These are phyloP conservation scores for Ochlodes sylvanus DNA, from an alignment of 2,888 invertebrate species.

Conservation along the genomic window DNA sequence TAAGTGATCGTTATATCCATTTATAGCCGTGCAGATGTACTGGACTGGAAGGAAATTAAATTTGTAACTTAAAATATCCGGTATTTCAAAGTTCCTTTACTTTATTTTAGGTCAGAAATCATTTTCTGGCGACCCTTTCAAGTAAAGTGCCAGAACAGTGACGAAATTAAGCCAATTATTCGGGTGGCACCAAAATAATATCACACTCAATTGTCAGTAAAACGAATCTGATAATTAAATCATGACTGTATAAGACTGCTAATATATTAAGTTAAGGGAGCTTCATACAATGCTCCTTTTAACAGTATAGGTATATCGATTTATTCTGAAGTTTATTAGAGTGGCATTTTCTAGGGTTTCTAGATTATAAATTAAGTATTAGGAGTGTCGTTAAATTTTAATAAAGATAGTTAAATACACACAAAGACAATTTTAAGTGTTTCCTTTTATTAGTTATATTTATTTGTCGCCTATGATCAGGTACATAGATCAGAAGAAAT, in stretches of 20 bases:
- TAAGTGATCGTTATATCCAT: background rate
- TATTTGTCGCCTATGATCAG: no score
- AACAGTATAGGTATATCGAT: background rate
- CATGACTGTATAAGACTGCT: background rate
- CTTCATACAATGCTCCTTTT: background rate
- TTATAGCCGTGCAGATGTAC: background rate
- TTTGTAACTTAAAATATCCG: background rate
- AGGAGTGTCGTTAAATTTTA: no score
- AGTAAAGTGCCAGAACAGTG: slow-evolving; percentile 59
- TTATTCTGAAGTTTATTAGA: background rate
- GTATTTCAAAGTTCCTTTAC: slow-evolving; percentile 38
- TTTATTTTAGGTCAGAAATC: slow-evolving; percentile 60
- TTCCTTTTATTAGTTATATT: no score
- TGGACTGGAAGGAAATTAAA: background rate
- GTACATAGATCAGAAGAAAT: no score
- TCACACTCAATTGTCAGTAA: slow-evolving; percentile 47
- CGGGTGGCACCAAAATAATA: slow-evolving; percentile 46
- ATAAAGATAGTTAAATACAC: no score
- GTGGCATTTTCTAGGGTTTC: no score
- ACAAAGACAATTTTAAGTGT: no score
- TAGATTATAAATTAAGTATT: no score
- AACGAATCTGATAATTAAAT: slow-evolving; percentile 45
- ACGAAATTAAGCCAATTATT: slow-evolving; percentile 69
- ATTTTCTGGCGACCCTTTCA: slow-evolving; percentile 67
- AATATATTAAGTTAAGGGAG: slow-evolving; percentile 8